Conservation (phyloP, 2,888 invertebrate species). For the Priocnemis perturbator region DNA sequence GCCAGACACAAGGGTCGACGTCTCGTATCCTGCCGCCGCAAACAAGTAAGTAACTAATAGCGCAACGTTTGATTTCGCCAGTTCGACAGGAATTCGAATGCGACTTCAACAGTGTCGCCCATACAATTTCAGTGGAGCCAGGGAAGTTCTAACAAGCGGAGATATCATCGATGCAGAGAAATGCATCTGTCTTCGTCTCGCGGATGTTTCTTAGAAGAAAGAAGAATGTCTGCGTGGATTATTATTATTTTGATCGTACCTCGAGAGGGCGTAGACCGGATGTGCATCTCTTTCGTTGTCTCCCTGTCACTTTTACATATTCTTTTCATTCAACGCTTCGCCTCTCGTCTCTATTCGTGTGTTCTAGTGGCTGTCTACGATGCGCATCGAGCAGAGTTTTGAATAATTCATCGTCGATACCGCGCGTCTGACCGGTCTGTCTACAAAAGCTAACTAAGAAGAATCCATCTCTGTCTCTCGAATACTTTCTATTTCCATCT, state of each 20-base stretch:
- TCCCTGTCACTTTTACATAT: not conserved
- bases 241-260: constrained; percentile 4
- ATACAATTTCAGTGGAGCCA: no score
- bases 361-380: constrained; percentile 1
- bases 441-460: constrained; percentile 10
- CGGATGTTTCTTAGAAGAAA: not conserved
- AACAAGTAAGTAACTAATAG: no score
- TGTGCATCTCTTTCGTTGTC: not conserved
- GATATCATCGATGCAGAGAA: not conserved
- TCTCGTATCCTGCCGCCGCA: no score
- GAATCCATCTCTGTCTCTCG: constrained; percentile 28
- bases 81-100: no score
- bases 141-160: no score
- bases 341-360: not conserved
- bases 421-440: constrained; percentile 46
- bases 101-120: no score
- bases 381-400: constrained; percentile 27
- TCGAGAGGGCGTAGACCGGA: constrained; percentile 9
- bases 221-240: not conserved
- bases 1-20: no score
- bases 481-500: constrained; percentile 9
- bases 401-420: constrained; percentile 49
- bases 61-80: no score
- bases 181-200: not conserved
- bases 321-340: no score